phyloP scores from a whole-genome alignment of 2,113 vertebrate species.

The Aegypius monachus region DNA sequence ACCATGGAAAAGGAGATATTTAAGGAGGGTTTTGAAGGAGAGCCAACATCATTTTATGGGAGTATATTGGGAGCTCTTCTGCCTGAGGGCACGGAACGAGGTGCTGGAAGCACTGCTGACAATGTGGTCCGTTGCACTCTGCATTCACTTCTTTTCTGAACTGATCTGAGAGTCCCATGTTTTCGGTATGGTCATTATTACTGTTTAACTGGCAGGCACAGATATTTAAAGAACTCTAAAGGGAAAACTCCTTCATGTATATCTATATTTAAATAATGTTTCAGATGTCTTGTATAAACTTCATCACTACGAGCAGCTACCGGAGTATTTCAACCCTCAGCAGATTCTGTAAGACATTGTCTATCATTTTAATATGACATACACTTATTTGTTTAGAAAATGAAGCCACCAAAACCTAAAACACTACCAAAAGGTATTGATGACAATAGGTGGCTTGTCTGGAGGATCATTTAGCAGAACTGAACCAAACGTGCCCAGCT shows the following conservation, averaged over 20 bases:
- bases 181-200: not conserved
- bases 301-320: not conserved
- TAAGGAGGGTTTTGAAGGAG: not conserved
- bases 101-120: not conserved
- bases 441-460: not conserved
- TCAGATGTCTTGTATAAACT: not conserved
- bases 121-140: not conserved
- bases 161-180: not conserved
- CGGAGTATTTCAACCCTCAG: not conserved
- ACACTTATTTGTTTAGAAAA: not conserved
- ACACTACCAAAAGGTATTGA: not conserved
- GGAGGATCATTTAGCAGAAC: not conserved
- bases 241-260: not conserved
- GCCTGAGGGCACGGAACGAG: rapidly evolving
- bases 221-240: not conserved
- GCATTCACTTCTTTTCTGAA: not conserved
- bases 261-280: not conserved
- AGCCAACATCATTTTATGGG: not conserved
- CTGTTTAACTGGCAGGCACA: not conserved
- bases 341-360: not conserved
- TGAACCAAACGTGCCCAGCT: not conserved
- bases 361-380: not conserved
- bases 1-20: not conserved
- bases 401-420: not conserved
- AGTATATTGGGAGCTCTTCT: not conserved